Percentiles rank a stretch among this genome's conserved stretches.
Evolutionary conservation across 2,888 invertebrate genomes (phyloP).

Genomic region (Eucera pruinosa): DNA sequence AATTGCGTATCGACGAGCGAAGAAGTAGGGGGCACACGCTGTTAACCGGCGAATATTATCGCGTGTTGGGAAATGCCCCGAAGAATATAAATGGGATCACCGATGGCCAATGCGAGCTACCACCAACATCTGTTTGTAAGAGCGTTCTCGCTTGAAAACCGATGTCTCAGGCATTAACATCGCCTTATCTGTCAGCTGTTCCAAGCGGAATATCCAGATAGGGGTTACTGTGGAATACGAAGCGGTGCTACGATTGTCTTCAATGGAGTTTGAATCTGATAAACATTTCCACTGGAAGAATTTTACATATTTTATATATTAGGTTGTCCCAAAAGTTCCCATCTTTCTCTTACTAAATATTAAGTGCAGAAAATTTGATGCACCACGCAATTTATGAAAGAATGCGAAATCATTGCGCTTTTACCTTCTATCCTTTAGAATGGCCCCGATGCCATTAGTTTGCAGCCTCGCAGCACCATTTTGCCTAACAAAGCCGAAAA

Average conservation of each 20-base stretch:
- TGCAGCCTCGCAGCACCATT: no score
- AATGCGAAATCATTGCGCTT: no score
- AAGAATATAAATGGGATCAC: constrained; percentile 37
- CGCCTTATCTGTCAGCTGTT: constrained; percentile 18
- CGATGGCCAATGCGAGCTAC: constrained; percentile 3
- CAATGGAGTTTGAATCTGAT: constrained; percentile 1
- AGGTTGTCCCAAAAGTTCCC: no score
- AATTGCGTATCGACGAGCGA: constrained; percentile 40
- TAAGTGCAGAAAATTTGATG: no score
- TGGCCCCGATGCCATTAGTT: no score
- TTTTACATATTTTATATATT: no score
- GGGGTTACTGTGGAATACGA: no score
- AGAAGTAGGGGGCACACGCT: neutral
- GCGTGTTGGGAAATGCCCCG: constrained; percentile 27
- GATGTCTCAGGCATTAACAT: constrained; percentile 25
- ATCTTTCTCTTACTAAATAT: no score
- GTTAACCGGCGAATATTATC: constrained; percentile 45
- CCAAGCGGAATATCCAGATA: neutral
- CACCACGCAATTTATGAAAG: no score
- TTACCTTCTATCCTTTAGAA: no score
- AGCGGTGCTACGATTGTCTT: constrained; percentile 1
- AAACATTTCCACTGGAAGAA: neutral
- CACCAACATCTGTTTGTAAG: constrained; percentile 10
- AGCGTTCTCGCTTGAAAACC: constrained; percentile 1
- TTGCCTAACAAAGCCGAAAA: no score